These are phyloP conservation scores for Eufriesea mexicana DNA, from an alignment of 1,140 invertebrate species.

Conservation along the genomic window DNA sequence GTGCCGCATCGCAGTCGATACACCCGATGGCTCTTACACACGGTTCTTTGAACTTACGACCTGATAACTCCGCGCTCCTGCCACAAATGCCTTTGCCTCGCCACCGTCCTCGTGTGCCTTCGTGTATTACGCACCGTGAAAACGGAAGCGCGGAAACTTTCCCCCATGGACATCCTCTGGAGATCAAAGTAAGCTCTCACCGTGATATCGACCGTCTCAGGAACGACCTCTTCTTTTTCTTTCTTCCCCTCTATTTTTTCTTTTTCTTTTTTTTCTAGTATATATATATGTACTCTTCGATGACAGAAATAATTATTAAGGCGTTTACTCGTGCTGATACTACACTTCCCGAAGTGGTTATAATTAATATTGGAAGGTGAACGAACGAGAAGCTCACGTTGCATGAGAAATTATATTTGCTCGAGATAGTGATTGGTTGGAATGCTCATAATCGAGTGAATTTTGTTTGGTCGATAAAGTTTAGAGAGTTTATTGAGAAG, in stretches of 20 bases:
- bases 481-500: background rate
- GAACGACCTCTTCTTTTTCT: too few relatives aligned
- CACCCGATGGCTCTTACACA: slow-evolving; percentile 30
- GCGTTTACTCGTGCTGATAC: background rate
- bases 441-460: background rate
- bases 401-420: background rate
- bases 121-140: slow-evolving; percentile 23
- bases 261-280: too few relatives aligned
- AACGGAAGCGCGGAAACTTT: slow-evolving; percentile 38
- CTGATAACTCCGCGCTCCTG: slow-evolving; percentile 66
- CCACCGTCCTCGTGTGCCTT: slow-evolving; percentile 30
- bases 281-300: background rate
- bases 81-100: slow-evolving; percentile 49
- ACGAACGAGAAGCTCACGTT: background rate
- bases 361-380: background rate
- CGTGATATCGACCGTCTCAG: slow-evolving; percentile 9
- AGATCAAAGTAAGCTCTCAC: slow-evolving; percentile 27
- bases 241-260: background rate
- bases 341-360: background rate
- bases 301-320: slow-evolving; percentile 13
- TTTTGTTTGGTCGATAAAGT: background rate
- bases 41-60: slow-evolving; percentile 74
- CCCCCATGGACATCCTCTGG: slow-evolving; percentile 17
- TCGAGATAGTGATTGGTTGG: background rate
- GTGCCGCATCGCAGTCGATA: slow-evolving; percentile 22